Evolutionary conservation across 2,797 vertebrate genomes (phyloP), one percentile per base, ranked within the genome.

Genomic region (Ispidina picta): DNA sequence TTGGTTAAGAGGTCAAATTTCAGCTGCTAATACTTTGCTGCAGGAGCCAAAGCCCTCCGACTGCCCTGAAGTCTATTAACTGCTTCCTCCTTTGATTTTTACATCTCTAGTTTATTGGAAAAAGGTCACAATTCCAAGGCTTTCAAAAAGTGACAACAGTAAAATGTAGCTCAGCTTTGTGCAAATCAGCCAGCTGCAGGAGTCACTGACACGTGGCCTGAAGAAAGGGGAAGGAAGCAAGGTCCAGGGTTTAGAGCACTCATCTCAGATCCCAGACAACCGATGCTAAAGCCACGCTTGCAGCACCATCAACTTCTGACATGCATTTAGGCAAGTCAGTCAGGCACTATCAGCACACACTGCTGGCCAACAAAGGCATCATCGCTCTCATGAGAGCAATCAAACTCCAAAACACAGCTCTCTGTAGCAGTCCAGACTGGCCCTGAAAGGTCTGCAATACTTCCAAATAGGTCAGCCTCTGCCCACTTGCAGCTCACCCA

Each of bases 1-100:
- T 97, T 97, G 96, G 95, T 88, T 93, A 89, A 69, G 86, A 95
- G 92, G 96, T 97, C 95, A 94, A 82, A 92, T 97, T 96, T 92
- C 96, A 96, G 90, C 80, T 2, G 52, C 93, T 97, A 96, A 96
- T 96, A 96, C 95, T 94, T 94, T 94, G 87, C 77, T 86, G 90
- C 75, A 90, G 75, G 12, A 96, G 93, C 94, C 96, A 95, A 91
- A 92, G 83, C 83, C 90, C 89, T 93, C 72, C 0, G 2, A 81
- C 69, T 88, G 89, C 92, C 94, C 86, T 87, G 74, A 70, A 93
- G 48, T 23, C 77, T 78, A 66, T 95, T 95, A 95, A 96, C 94
- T 35, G 21, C 95, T 95, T 94, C 87, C 88, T 93, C 65, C 3
- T 0, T 60, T 83, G 69, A 60, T 83, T 92, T 93, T 69, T 71